phyloP scores from a whole-genome alignment of 2,888 invertebrate genomes.

The Phragmatobia fuliginosa region DNA sequence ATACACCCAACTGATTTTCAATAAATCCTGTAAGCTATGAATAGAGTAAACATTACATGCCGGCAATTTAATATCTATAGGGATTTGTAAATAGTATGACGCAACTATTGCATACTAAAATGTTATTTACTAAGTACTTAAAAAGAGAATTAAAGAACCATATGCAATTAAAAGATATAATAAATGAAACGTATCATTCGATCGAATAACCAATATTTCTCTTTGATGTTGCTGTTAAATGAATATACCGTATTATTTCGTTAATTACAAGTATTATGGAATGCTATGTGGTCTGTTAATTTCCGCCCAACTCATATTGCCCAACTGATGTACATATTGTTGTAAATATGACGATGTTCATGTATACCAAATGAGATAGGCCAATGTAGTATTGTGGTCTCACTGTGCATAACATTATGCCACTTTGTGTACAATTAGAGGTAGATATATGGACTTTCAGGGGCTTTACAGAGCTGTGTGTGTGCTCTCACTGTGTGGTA shows the following conservation, averaged over 20 bases:
- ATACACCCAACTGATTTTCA: no score
- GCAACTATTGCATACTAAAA: no score
- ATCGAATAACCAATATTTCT: conserved; percentile 74
- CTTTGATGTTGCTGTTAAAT: conserved; percentile 73
- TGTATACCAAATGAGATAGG: conserved; percentile 16
- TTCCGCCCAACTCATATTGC: conserved; percentile 58
- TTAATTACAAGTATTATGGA: conserved; percentile 78
- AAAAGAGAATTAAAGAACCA: neutral
- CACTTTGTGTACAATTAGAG: neutral
- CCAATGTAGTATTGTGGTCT: conserved; percentile 5
- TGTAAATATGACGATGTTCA: conserved; percentile 9
- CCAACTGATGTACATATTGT: conserved; percentile 6
- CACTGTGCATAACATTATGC: conserved; percentile 4
- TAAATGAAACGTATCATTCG: conserved; percentile 73
- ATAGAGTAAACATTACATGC: no score
- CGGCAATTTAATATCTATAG: no score
- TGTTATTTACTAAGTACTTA: no score
- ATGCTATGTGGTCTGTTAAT: conserved; percentile 72
- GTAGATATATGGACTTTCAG: neutral
- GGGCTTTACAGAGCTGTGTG: neutral
- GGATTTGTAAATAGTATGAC: no score
- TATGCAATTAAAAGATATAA: conserved; percentile 58
- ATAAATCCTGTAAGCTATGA: no score
- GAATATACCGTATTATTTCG: conserved; percentile 75
- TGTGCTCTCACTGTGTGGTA: no score